Base-by-base conservation (phyloP, 2,797 vertebrate genomes). In the Muscicapa striata region DNA sequence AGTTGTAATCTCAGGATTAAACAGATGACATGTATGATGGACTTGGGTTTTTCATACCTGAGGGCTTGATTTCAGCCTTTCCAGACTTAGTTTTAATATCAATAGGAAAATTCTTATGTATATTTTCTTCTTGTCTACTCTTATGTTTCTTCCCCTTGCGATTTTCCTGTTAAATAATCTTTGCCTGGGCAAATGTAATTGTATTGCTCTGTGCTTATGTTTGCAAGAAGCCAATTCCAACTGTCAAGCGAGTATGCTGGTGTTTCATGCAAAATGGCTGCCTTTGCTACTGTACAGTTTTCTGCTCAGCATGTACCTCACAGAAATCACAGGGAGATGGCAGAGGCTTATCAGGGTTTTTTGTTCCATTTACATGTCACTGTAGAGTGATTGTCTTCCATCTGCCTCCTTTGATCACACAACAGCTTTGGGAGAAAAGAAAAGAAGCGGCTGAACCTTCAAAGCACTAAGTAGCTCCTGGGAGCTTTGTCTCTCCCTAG, bases 401-500 rank as follows among this genome's bases (percentile, higher is more conserved):
- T 95, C 85, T 94, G 91, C 74, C 41, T 90, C 76, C 91, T 96
- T 95, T 96, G 94, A 95, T 93, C 94, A 73, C 0, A 4, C 38
- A 86, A 57, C 82, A 62, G 89, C 85, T 95, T 91, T 79, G 45
- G 43, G 59, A 88, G 48, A 32, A 69, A 85, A 90, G 73, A 68
- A 94, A 89, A 90, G 29, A 49, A 89, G 91, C 41, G 89, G 30
- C 85, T 94, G 89, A 96, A 70, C 85, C 83, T 88, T 91, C 80
- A 90, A 96, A 95, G 80, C 49, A 32, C 48, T 70, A 21, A 89
- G 84, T 51, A 90, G 70, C 57, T 94, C 85, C 46, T 48, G 61
- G 67, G 74, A 94, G 85, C 34, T 76, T 89, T 86, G 73, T 70
- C 22, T 87, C 61, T 83, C 51, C 92, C 34, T 24, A 22, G 68